These are phyloP conservation scores for Xenopus laevis DNA, from an alignment of 2,113 vertebrate genomes.

Conservation along the genomic window DNA sequence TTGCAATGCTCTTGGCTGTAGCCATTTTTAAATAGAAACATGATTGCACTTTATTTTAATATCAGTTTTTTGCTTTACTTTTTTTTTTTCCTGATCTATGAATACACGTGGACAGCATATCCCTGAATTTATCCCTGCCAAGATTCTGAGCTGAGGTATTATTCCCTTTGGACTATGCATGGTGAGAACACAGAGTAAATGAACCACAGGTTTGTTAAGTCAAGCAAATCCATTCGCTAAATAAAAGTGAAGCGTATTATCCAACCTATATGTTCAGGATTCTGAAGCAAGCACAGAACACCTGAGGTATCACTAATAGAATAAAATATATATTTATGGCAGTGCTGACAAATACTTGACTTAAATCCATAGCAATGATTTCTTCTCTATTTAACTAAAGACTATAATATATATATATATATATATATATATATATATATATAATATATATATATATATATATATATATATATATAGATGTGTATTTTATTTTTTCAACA, in stretches of 20 bases:
- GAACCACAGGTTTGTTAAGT: constrained; percentile 28
- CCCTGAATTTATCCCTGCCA: constrained; percentile 46
- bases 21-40: constrained; percentile 60
- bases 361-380: constrained; percentile 21
- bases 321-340: constrained; percentile 22
- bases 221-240: constrained; percentile 41
- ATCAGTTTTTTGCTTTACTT: constrained; percentile 41
- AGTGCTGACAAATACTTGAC: constrained; percentile 22
- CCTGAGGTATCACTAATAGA: constrained; percentile 13
- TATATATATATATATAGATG: too few relatives aligned
- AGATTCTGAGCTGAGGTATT: constrained; percentile 51
- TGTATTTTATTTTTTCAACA: constrained; percentile 18
- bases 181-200: constrained; percentile 39
- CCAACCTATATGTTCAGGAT: neutral
- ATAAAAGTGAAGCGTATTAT: constrained; percentile 32
- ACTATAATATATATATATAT: constrained; percentile 29
- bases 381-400: constrained; percentile 23
- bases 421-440: constrained; percentile 20
- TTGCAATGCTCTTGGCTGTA: constrained; percentile 62
- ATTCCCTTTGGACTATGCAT: constrained; percentile 46
- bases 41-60: constrained; percentile 56
- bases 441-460: constrained; percentile 23
- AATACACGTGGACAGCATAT: constrained; percentile 45
- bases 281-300: constrained; percentile 13
- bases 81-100: constrained; percentile 42